These are phyloP conservation scores for Lerema accius DNA, from an alignment of 1,140 invertebrate species.

Conservation along the genomic window DNA sequence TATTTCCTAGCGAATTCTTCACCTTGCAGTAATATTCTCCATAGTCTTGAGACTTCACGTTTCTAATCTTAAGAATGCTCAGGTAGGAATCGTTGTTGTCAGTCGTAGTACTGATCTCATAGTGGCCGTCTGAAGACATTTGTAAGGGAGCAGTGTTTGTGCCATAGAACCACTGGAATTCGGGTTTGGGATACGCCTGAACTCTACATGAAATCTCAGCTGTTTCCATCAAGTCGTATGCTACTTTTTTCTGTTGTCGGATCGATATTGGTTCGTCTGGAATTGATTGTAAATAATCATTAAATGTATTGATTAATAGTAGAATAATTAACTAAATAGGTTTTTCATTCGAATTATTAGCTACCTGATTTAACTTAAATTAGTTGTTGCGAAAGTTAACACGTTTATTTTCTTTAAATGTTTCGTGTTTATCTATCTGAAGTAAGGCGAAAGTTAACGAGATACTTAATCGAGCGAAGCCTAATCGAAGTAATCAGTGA, in stretches of 20 bases:
- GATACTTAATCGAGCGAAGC: conserved; percentile 16
- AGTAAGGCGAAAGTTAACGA: conserved; percentile 19
- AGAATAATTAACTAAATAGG: too few species aligned
- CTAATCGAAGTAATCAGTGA: conserved; percentile 13
- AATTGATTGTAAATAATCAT: conserved; percentile 51
- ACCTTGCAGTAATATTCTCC: conserved; percentile 95
- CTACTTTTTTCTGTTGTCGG: conserved; percentile 94
- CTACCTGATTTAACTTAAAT: too few species aligned
- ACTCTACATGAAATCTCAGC: conserved; percentile 94
- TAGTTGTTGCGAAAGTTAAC: too few species aligned
- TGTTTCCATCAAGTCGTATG: conserved; percentile 91
- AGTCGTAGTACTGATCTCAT: conserved; percentile 91
- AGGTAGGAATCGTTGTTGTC: conserved; percentile 94
- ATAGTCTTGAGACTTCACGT: conserved; percentile 91
- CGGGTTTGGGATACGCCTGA: conserved; percentile 95
- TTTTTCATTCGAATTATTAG: too few species aligned
- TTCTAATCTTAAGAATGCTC: conserved; percentile 89
- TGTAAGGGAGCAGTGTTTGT: conserved; percentile 88
- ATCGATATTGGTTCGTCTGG: conserved; percentile 92
- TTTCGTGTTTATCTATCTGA: neutral
- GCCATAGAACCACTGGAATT: conserved; percentile 95
- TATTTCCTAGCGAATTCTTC: conserved; percentile 89
- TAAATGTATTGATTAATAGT: too few species aligned
- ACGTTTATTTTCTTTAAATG: too few species aligned
- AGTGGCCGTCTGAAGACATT: conserved; percentile 92